Evolutionary conservation across 2,113 vertebrate species (phyloP).

Genomic region (Sander vitreus): DNA sequence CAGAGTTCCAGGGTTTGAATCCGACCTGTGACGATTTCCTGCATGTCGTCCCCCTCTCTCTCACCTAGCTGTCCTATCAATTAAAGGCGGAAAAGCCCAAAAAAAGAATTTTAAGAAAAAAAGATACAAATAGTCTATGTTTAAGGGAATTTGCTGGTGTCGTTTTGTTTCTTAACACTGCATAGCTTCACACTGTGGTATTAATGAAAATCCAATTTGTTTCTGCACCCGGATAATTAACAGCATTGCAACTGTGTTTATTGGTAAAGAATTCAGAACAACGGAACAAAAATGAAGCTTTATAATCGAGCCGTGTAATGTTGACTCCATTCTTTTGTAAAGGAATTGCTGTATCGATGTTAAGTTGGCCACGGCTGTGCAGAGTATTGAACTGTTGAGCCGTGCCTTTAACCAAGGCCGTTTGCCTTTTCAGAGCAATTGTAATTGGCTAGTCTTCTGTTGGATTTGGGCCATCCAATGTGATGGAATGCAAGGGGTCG

Average conservation of each 20-base stretch:
- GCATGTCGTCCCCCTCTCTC: too few species aligned
- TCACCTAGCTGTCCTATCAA: too few species aligned
- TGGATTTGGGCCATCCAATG: slow-evolving; percentile 57
- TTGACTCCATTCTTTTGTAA: slow-evolving; percentile 32
- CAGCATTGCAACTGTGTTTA: slow-evolving; percentile 2
- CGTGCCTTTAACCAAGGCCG: slow-evolving; percentile 11
- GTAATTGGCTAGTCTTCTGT: slow-evolving; percentile 50
- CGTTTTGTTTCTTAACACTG: background rate
- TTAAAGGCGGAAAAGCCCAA: too few species aligned
- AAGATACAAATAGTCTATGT: background rate
- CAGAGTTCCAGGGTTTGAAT: too few species aligned
- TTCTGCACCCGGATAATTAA: background rate
- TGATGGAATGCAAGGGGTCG: slow-evolving; percentile 66
- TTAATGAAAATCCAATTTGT: background rate
- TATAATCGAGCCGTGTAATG: slow-evolving; percentile 8
- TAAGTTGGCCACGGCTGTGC: slow-evolving; percentile 8
- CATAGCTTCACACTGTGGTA: background rate
- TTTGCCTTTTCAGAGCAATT: slow-evolving; percentile 39
- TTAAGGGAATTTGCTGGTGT: background rate
- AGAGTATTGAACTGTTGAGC: slow-evolving; percentile 31
- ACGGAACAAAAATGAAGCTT: background rate
- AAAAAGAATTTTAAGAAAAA: too few species aligned
- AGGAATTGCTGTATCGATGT: slow-evolving; percentile 41
- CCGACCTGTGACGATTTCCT: too few species aligned
- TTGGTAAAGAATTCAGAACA: background rate